A percentile compares a stretch with the other conserved stretches of the same genome.
phyloP scores from a whole-genome alignment of 2,888 invertebrate genomes.

The Chloromyia formosa region DNA sequence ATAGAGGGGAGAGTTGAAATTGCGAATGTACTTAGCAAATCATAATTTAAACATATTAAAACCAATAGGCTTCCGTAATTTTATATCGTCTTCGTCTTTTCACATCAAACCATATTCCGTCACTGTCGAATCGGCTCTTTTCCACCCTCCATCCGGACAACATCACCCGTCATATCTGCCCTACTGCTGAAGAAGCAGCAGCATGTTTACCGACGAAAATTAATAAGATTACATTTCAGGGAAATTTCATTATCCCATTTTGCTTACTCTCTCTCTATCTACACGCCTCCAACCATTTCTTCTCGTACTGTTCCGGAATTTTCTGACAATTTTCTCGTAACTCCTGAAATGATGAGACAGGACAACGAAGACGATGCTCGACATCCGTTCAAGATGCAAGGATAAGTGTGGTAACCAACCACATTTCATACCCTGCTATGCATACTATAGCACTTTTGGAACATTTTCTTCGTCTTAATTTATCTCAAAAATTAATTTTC shows the following conservation, averaged over 20 bases:
- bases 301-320: not conserved
- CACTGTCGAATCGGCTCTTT: too few relatives aligned
- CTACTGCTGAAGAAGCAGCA: not conserved
- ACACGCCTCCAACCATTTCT: not conserved
- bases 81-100: not conserved
- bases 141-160: not conserved
- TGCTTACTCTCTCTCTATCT: not conserved
- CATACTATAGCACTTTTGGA: not conserved
- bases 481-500: constrained; percentile 28
- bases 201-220: constrained; percentile 29
- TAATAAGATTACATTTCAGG: constrained; percentile 37
- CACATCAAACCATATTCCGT: not conserved
- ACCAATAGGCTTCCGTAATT: not conserved
- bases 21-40: not conserved
- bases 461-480: constrained; percentile 25
- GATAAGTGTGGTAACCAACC: not conserved
- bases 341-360: not conserved
- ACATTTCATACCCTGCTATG: not conserved
- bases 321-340: not conserved
- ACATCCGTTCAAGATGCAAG: not conserved
- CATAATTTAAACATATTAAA: constrained; percentile 10
- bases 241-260: constrained; percentile 38
- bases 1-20: too few relatives aligned
- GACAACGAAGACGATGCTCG: not conserved
- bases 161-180: not conserved